These are phyloP conservation scores for Hyalella azteca DNA, from an alignment of 2,888 invertebrate species.

Conservation along the genomic window DNA sequence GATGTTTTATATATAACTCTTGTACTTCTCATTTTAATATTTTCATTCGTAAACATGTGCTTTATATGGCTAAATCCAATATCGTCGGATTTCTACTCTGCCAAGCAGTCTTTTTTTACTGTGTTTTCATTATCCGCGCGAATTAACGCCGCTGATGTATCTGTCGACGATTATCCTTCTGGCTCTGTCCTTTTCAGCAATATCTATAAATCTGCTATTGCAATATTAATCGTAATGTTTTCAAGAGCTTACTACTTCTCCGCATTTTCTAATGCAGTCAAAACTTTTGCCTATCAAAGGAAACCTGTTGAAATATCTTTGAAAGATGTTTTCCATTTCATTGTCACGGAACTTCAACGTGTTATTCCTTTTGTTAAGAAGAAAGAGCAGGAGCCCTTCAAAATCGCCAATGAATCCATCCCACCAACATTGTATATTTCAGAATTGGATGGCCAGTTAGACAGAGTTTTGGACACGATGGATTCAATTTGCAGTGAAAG, in stretches of 20 bases:
- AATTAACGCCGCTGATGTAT: not conserved
- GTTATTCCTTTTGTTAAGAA: not conserved
- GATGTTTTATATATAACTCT: conserved; percentile 19
- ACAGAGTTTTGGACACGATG: not conserved
- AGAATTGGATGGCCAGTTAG: not conserved
- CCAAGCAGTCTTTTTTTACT: not conserved
- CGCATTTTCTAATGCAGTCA: not conserved
- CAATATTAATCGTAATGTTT: not conserved
- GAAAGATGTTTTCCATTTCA: not conserved
- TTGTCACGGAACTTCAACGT: not conserved
- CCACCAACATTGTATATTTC: conserved; percentile 2
- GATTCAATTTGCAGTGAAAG: not conserved
- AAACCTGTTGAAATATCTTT: conserved; percentile 25
- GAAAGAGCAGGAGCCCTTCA: not conserved
- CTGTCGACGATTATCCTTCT: not conserved
- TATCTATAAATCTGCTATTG: not conserved
- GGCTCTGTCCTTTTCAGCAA: not conserved
- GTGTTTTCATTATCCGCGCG: conserved; percentile 2
- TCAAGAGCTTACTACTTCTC: conserved; percentile 1
- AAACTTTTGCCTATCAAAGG: not conserved
- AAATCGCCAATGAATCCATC: not conserved
- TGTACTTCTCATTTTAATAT: not conserved
- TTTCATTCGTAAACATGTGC: not conserved
- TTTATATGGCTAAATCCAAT: not conserved
- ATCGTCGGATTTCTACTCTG: not conserved